Evolutionary conservation across 2,888 invertebrate genomes (phyloP).

Genomic region (Eupithecia subumbrata): DNA sequence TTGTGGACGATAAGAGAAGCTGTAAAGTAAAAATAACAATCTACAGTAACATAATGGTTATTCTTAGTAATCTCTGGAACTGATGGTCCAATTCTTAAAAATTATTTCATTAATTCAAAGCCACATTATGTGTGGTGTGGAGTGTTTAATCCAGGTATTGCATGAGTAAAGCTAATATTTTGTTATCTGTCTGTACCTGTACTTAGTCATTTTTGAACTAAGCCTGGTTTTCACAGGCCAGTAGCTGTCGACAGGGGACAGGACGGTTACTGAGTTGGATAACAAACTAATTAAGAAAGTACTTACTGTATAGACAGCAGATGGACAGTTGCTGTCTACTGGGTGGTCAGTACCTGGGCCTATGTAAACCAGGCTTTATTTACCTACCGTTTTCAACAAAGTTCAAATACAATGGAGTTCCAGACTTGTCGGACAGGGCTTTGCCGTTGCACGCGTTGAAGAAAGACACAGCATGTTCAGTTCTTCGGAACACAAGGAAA

Average conservation of each 20-base stretch:
- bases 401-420: constrained; percentile 86
- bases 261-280: too few species aligned
- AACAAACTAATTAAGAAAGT: too few species aligned
- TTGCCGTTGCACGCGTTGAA: constrained; percentile 85
- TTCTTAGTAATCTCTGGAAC: too few species aligned
- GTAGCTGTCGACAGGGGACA: too few species aligned
- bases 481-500: constrained; percentile 86
- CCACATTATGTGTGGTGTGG: too few species aligned
- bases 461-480: constrained; percentile 81
- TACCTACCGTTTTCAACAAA: constrained; percentile 85
- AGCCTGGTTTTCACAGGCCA: too few species aligned
- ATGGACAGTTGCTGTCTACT: too few species aligned
- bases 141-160: not conserved
- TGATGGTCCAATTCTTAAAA: not conserved
- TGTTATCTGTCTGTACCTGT: not conserved
- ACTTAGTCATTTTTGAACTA: not conserved
- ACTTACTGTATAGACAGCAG: too few species aligned
- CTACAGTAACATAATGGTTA: too few species aligned
- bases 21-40: not conserved
- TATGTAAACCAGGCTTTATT: not conserved
- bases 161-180: not conserved
- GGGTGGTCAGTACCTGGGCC: too few species aligned
- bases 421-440: constrained; percentile 82
- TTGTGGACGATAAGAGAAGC: not conserved
- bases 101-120: not conserved